These are phyloP conservation scores for Lithophane leautieri DNA, from an alignment of 2,888 invertebrate genomes.

Conservation along the genomic window DNA sequence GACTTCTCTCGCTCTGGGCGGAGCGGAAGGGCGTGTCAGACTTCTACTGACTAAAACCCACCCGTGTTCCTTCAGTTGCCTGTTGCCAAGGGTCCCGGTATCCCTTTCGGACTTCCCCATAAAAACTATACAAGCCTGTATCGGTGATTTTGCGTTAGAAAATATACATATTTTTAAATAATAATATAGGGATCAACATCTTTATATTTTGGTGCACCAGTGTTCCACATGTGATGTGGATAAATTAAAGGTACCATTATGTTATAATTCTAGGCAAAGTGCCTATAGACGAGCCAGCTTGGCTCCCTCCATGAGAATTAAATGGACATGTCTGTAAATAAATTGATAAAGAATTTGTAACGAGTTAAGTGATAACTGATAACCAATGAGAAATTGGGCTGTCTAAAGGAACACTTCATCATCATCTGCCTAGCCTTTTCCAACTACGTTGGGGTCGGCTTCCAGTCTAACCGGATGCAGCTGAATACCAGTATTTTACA, in stretches of 20 bases:
- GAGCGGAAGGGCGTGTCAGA: no score
- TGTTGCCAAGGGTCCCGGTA: no score
- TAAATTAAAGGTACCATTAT: not conserved
- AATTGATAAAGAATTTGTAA: not conserved
- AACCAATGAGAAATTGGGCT: not conserved
- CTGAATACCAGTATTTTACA: no score
- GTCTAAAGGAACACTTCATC: not conserved
- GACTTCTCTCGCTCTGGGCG: no score
- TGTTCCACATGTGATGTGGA: constrained; percentile 26
- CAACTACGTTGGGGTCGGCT: no score
- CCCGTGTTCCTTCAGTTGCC: no score
- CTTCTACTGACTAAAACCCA: no score
- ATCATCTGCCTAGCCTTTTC: no score
- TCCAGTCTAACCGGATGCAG: no score
- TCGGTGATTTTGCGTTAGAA: constrained; percentile 8
- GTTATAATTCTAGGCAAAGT: constrained; percentile 19
- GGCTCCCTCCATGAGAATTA: not conserved
- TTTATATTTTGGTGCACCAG: constrained; percentile 7
- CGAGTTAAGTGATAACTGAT: not conserved
- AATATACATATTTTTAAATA: constrained; percentile 39
- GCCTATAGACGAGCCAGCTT: not conserved
- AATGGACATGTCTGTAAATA: constrained; percentile 11
- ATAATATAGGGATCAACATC: constrained; percentile 1
- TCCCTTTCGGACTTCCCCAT: no score
- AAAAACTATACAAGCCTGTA: not conserved